A percentile compares a stretch with the other conserved stretches of the same genome.
phyloP scores from a whole-genome alignment of 2,888 invertebrate genomes.

The Sesia bembeciformis region DNA sequence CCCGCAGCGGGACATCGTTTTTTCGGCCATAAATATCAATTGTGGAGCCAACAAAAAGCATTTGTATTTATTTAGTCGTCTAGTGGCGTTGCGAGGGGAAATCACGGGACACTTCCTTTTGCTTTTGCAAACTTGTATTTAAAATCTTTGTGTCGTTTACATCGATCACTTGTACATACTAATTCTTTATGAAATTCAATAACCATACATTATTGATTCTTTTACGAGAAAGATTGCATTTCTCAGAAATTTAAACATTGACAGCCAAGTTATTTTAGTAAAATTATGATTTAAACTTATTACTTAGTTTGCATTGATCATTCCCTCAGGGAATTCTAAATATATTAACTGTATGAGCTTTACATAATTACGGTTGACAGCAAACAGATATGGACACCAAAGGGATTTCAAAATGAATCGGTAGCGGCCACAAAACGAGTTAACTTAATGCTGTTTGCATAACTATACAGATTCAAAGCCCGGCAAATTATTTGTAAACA shows the following conservation, averaged over 20 bases:
- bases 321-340: no score
- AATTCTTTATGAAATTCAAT: no score
- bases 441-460: constrained; percentile 29
- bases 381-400: neutral
- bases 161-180: constrained; percentile 15
- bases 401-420: constrained; percentile 2
- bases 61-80: constrained; percentile 66
- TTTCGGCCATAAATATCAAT: constrained; percentile 70
- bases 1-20: constrained; percentile 52
- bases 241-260: no score
- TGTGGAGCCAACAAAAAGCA: constrained; percentile 60
- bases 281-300: no score
- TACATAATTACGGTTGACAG: no score
- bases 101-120: constrained; percentile 41
- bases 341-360: no score
- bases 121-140: constrained; percentile 37
- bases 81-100: constrained; percentile 35
- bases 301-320: no score
- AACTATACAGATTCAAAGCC: constrained; percentile 19
- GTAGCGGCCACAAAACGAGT: constrained; percentile 15
- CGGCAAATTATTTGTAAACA: constrained; percentile 42
- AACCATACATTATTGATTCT: no score
- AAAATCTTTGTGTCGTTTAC: constrained; percentile 29
- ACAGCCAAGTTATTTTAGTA: no score
- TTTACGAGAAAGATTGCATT: no score